Percentiles rank a stretch among this genome's conserved stretches.
Evolutionary conservation across 1,140 invertebrate species (phyloP).

Genomic region (Drosophila lini): DNA sequence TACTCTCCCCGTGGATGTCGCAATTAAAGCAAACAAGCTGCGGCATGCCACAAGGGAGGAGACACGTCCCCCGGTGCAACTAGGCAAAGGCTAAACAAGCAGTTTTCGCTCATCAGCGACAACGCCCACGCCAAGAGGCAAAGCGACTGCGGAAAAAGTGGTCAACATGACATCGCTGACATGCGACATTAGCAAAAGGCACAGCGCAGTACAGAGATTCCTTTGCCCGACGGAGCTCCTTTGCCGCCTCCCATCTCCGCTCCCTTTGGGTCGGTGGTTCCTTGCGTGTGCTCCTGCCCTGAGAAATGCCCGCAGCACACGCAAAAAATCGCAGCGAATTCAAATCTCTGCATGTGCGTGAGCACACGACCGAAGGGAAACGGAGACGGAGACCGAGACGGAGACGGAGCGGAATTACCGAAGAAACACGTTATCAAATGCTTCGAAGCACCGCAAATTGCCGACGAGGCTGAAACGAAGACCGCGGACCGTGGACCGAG

Average conservation of each 20-base stretch:
- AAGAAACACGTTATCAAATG: conserved; percentile 73
- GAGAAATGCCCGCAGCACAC: conserved; percentile 71
- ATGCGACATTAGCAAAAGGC: conserved; percentile 74
- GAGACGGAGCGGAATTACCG: background rate
- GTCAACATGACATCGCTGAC: conserved; percentile 78
- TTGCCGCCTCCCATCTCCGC: background rate
- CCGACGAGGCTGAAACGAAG: conserved; percentile 9
- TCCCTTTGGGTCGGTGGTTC: background rate
- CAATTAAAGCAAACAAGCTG: conserved; percentile 73
- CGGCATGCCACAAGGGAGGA: conserved; percentile 25
- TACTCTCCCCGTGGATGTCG: conserved; percentile 28
- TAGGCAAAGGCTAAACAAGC: conserved; percentile 54
- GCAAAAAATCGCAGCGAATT: conserved; percentile 80
- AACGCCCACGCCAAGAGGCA: conserved; percentile 52
- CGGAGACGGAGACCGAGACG: background rate
- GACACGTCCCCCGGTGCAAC: background rate
- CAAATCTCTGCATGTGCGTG: conserved; percentile 77
- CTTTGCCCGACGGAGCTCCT: conserved; percentile 1
- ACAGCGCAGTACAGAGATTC: conserved; percentile 22
- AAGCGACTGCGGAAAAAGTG: conserved; percentile 58
- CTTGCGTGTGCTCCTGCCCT: conserved; percentile 65
- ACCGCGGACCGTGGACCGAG: conserved; percentile 1
- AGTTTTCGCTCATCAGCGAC: conserved; percentile 69
- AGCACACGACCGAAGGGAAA: conserved; percentile 22
- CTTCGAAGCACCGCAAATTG: conserved; percentile 59